These are phyloP conservation scores for Keiferia lycopersicella DNA, from an alignment of 2,888 invertebrate genomes.

Conservation along the genomic window DNA sequence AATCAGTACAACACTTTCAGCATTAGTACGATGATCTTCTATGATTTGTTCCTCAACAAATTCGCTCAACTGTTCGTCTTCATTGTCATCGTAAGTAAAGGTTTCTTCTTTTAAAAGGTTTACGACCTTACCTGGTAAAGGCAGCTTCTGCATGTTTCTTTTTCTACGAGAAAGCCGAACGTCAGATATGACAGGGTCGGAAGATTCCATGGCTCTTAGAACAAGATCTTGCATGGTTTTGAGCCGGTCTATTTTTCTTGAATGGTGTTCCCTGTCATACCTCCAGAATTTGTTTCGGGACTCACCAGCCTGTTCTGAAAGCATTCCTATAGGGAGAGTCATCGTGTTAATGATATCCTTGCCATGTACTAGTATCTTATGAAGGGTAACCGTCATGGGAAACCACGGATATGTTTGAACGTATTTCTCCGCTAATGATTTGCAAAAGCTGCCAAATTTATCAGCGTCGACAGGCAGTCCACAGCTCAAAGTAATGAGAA, in stretches of 20 bases:
- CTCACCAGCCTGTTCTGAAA: slow-evolving; percentile 24
- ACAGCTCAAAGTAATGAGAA: slow-evolving; percentile 24
- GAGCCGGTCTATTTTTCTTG: slow-evolving; percentile 14
- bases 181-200: slow-evolving; percentile 12
- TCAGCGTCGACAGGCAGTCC: slow-evolving; percentile 26
- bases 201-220: slow-evolving; percentile 15
- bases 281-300: slow-evolving; percentile 26
- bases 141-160: not conserved
- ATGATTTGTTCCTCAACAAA: no score
- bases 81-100: no score
- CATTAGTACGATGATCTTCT: no score
- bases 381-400: slow-evolving; percentile 24
- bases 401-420: slow-evolving; percentile 14
- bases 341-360: slow-evolving; percentile 13
- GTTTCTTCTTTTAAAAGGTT: not conserved
- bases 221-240: slow-evolving; percentile 21
- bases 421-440: slow-evolving; percentile 18
- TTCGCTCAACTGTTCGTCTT: no score
- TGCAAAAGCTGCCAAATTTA: slow-evolving; percentile 22
- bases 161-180: not conserved
- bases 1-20: no score
- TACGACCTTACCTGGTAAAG: not conserved
- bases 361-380: slow-evolving; percentile 27
- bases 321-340: slow-evolving; percentile 21
- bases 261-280: slow-evolving; percentile 22